Conservation (phyloP, 2,113 vertebrate genomes). For the Otus sunia region DNA sequence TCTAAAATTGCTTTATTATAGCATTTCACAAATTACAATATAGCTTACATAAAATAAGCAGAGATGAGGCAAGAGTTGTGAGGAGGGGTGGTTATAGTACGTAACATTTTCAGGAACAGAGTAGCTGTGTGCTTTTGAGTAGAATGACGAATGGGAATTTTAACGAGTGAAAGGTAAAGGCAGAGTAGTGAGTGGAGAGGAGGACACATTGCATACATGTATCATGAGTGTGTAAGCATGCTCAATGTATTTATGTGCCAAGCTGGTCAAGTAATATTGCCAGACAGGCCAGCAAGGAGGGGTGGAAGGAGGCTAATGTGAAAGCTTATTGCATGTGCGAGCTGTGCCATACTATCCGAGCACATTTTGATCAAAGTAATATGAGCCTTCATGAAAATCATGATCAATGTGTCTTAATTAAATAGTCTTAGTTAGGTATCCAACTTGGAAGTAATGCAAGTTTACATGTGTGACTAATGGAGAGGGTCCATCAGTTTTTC, state of each 20-base stretch:
- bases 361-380: neutral
- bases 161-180: neutral
- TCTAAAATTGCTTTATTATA: neutral
- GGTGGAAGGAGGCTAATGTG: neutral
- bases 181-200: neutral
- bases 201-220: neutral
- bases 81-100: neutral
- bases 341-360: neutral
- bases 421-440: neutral
- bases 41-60: neutral
- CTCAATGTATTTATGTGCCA: neutral
- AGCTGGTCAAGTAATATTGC: neutral
- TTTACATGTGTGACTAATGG: neutral
- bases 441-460: neutral
- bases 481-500: neutral
- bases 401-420: neutral
- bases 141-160: neutral
- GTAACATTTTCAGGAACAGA: neutral
- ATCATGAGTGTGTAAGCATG: neutral
- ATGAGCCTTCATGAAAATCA: neutral
- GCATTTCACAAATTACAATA: neutral
- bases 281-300: neutral
- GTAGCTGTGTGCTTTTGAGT: neutral
- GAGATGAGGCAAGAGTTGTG: neutral
- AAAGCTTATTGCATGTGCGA: neutral